phyloP scores from a whole-genome alignment of 1,140 invertebrate species.

The Mizuhopecten yessoensis region DNA sequence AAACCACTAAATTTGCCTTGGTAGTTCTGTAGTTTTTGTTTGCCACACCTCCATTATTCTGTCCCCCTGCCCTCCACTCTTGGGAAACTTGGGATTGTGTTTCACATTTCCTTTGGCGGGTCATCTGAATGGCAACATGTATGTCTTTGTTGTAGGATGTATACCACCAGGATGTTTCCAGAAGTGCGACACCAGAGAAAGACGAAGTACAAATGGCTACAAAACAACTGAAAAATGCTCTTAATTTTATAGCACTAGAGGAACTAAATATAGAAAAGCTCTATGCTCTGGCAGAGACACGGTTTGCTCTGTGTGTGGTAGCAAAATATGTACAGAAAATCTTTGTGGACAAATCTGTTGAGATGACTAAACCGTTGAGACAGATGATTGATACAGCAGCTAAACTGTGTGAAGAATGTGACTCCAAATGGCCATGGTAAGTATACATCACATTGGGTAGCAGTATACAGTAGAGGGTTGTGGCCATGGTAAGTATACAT shows the following conservation, averaged over 20 bases:
- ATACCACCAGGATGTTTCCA: slow-evolving; percentile 48
- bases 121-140: too few relatives aligned
- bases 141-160: too few relatives aligned
- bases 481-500: too few relatives aligned
- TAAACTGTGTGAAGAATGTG: slow-evolving; percentile 62
- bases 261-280: slow-evolving; percentile 58
- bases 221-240: slow-evolving; percentile 44
- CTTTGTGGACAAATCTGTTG: slow-evolving; percentile 47
- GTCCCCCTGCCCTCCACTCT: too few relatives aligned
- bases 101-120: too few relatives aligned
- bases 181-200: slow-evolving; percentile 44
- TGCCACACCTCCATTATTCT: too few relatives aligned
- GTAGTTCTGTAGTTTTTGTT: too few relatives aligned
- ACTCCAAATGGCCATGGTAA: slow-evolving; percentile 66
- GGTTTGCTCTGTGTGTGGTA: slow-evolving; percentile 66
- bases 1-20: too few relatives aligned
- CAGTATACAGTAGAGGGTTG: too few relatives aligned
- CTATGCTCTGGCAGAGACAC: slow-evolving; percentile 61
- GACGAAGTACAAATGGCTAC: slow-evolving; percentile 47
- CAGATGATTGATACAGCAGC: slow-evolving; percentile 59
- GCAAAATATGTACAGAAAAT: slow-evolving; percentile 65
- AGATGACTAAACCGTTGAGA: slow-evolving; percentile 37
- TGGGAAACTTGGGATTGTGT: too few relatives aligned
- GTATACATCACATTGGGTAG: too few relatives aligned
- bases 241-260: background rate